Evolutionary conservation across 2,888 invertebrate genomes (phyloP).

Genomic region (Chouioia cunea): DNA sequence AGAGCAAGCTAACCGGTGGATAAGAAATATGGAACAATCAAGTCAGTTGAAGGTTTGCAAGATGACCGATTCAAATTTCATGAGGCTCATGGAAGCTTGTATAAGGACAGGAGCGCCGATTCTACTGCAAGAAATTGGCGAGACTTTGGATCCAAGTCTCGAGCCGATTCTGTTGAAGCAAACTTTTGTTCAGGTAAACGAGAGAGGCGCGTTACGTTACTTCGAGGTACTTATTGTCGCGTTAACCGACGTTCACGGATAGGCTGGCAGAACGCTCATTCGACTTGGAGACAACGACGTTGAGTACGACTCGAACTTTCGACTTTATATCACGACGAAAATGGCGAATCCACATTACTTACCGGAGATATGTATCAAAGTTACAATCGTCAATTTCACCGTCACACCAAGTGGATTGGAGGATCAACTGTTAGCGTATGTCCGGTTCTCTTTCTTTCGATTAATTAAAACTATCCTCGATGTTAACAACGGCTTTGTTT

Average conservation of each 20-base stretch:
- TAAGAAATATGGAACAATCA: conserved; percentile 86
- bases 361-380: conserved; percentile 93
- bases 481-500: conserved; percentile 39
- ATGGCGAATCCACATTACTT: conserved; percentile 93
- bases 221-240: conserved; percentile 48
- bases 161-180: conserved; percentile 86
- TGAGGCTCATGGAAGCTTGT: conserved; percentile 84
- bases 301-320: conserved; percentile 90
- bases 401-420: conserved; percentile 91
- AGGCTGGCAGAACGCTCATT: conserved; percentile 85
- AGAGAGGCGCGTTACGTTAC: conserved; percentile 29
- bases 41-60: conserved; percentile 84
- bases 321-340: conserved; percentile 92
- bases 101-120: conserved; percentile 89
- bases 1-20: conserved; percentile 95
- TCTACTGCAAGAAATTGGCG: conserved; percentile 89
- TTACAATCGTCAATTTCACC: conserved; percentile 92
- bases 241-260: too few species aligned
- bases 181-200: conserved; percentile 77
- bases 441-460: not conserved
- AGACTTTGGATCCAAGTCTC: conserved; percentile 88
- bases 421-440: conserved; percentile 88
- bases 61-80: conserved; percentile 81
- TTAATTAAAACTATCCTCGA: too few species aligned
- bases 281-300: conserved; percentile 88